A percentile compares a stretch with the other conserved stretches of the same genome.
Evolutionary conservation across 2,797 vertebrate genomes (phyloP).

Genomic region (Acanthurus lineatus): DNA sequence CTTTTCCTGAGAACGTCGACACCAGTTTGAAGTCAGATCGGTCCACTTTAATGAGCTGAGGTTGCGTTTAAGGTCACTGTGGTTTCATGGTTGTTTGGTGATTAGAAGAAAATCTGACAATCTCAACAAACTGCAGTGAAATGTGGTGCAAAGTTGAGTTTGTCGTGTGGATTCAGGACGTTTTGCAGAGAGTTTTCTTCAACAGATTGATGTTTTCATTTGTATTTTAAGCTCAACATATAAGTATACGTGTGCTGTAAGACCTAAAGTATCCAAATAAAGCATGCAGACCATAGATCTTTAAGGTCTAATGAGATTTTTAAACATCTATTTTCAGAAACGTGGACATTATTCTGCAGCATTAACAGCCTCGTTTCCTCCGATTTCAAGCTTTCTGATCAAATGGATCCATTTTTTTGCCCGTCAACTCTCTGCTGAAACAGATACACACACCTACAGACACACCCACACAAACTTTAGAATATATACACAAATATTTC

Average conservation of each 20-base stretch:
- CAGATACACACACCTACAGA: conserved; percentile 16
- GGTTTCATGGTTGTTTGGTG: neutral
- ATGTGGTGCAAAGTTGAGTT: neutral
- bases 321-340: neutral
- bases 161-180: neutral
- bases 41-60: neutral
- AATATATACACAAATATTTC: conserved; percentile 22
- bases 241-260: neutral
- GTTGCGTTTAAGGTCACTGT: neutral
- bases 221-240: neutral
- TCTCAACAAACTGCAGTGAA: neutral
- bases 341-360: neutral
- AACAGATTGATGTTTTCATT: neutral
- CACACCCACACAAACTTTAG: conserved; percentile 26
- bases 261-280: neutral
- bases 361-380: neutral
- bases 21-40: neutral
- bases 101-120: neutral
- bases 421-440: conserved; percentile 6
- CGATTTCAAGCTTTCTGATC: neutral
- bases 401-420: neutral
- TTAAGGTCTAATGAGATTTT: neutral
- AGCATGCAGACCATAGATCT: neutral
- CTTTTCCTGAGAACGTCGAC: conserved; percentile 9
- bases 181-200: too few species aligned